Conservation (phyloP, 1,140 invertebrate genomes). For the Bombus sylvicola region DNA sequence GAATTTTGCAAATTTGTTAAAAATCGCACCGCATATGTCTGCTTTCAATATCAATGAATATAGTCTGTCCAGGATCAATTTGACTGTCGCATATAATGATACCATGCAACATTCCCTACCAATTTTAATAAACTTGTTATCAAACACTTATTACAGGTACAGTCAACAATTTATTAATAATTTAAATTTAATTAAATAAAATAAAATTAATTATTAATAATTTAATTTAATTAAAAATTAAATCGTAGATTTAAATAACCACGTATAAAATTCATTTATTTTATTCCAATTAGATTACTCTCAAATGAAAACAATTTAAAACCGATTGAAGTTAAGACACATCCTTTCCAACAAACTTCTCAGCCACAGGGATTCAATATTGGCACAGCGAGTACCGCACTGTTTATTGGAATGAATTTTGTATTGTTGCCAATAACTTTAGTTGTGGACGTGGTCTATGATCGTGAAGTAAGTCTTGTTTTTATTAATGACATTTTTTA, state of each 20-base stretch:
- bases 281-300: slow-evolving; percentile 65
- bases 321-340: slow-evolving; percentile 83
- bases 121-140: slow-evolving; percentile 89
- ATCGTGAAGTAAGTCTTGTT: slow-evolving; percentile 87
- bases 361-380: slow-evolving; percentile 88
- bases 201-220: too few relatives aligned
- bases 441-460: slow-evolving; percentile 91
- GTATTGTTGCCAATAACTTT: slow-evolving; percentile 89
- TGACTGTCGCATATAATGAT: slow-evolving; percentile 90
- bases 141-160: slow-evolving; percentile 88
- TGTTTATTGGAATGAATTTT: slow-evolving; percentile 91
- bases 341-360: slow-evolving; percentile 88
- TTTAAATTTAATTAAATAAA: too few relatives aligned
- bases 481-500: not conserved
- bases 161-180: slow-evolving; percentile 43
- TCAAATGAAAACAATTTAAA: slow-evolving; percentile 67
- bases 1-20: slow-evolving; percentile 85
- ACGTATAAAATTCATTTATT: not conserved
- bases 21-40: slow-evolving; percentile 86
- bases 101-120: slow-evolving; percentile 91
- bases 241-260: slow-evolving; percentile 4
- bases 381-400: slow-evolving; percentile 87
- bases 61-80: slow-evolving; percentile 81
- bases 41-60: slow-evolving; percentile 86
- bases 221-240: too few relatives aligned